phyloP scores from a whole-genome alignment of 1,140 invertebrate species.

The Oncopeltus fasciatus region DNA sequence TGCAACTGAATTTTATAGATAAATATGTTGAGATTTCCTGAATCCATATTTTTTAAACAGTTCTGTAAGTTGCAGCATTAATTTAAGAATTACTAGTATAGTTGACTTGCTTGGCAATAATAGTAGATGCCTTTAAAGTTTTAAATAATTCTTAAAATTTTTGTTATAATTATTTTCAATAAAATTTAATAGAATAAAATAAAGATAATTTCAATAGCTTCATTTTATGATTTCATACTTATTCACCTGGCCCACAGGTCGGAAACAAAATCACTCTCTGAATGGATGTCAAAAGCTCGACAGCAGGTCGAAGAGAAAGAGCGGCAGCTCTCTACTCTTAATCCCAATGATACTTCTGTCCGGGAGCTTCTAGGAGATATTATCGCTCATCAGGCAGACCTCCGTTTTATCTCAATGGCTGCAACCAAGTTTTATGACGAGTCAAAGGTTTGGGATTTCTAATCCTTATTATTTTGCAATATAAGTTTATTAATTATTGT shows the following conservation, averaged over 20 bases:
- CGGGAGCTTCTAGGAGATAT: conserved; percentile 85
- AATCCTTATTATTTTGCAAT: background rate
- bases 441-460: conserved; percentile 46
- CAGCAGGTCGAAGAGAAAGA: conserved; percentile 73
- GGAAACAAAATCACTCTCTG: conserved; percentile 64
- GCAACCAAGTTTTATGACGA: conserved; percentile 90
- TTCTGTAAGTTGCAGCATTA: too few relatives aligned
- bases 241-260: conserved; percentile 32
- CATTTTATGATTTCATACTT: background rate
- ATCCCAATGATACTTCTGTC: conserved; percentile 56
- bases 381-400: conserved; percentile 84
- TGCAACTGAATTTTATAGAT: too few relatives aligned
- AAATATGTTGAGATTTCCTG: too few relatives aligned
- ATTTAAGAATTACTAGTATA: too few relatives aligned
- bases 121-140: too few relatives aligned
- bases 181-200: too few relatives aligned
- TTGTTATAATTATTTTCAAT: too few relatives aligned
- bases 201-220: background rate
- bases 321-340: conserved; percentile 61
- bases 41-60: too few relatives aligned
- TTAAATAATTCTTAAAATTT: too few relatives aligned
- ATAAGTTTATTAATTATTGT: background rate
- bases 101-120: too few relatives aligned
- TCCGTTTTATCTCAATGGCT: conserved; percentile 84
- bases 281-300: conserved; percentile 69